Conservation (phyloP, 64 coral and sea anemone species). For the Stichodactyla helianthus region DNA sequence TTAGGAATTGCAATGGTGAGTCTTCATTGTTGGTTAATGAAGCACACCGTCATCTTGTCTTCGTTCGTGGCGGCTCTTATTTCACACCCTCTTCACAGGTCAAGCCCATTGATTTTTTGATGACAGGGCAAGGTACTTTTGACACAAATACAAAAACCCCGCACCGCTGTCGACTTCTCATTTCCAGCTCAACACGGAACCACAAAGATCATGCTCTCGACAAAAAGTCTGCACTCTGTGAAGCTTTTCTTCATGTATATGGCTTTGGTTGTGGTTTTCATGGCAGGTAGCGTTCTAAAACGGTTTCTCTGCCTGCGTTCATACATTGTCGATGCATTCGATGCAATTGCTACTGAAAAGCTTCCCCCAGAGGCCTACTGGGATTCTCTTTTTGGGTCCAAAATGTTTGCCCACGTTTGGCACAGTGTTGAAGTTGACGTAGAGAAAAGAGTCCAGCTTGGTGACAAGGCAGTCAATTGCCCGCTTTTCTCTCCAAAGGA, state of each 20-base stretch:
- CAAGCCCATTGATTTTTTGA: constrained; percentile 7
- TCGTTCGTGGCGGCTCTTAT: neutral
- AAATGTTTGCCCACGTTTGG: constrained; percentile 75
- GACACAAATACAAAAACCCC: neutral
- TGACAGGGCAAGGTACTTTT: neutral
- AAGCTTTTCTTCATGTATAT: constrained; percentile 27
- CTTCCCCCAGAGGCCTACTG: constrained; percentile 68
- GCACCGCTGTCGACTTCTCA: neutral
- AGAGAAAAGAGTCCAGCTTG: constrained; percentile 52
- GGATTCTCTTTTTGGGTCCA: constrained; percentile 67
- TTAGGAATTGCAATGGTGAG: neutral
- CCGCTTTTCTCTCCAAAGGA: constrained; percentile 58
- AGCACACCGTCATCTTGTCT: neutral
- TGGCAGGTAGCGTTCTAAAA: constrained; percentile 28
- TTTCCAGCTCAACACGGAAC: neutral
- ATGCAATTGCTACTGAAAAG: constrained; percentile 19
- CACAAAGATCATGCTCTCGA: neutral
- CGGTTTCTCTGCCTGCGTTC: constrained; percentile 10
- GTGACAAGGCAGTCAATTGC: constrained; percentile 66
- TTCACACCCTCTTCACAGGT: constrained; percentile 12
- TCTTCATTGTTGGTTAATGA: neutral
- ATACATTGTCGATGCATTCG: constrained; percentile 34
- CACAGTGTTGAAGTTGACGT: constrained; percentile 61
- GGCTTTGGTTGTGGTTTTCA: constrained; percentile 29
- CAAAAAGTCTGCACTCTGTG: neutral